Percentiles rank a stretch among this genome's conserved stretches.
Conservation (phyloP, 2,113 vertebrate genomes). For the Etheostoma cragini region DNA sequence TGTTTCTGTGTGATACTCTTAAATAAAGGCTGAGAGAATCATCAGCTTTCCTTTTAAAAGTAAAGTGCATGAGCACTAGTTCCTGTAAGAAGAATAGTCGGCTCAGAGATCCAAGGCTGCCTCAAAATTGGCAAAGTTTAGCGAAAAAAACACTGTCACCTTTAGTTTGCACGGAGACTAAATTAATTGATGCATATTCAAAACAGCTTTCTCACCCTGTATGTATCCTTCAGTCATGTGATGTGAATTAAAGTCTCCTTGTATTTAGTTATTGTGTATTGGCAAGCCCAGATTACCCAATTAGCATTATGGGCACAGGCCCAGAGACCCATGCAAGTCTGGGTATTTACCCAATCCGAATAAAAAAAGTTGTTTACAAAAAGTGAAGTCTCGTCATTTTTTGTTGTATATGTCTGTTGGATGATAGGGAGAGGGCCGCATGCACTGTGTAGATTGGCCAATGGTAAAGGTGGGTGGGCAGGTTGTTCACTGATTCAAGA, state of each 20-base stretch:
- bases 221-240: not conserved
- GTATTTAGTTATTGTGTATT: not conserved
- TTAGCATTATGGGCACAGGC: no score
- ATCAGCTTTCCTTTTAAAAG: conserved; percentile 46
- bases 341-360: no score
- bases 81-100: not conserved
- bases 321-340: no score
- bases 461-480: no score
- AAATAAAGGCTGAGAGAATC: conserved; percentile 53
- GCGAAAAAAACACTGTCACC: not conserved
- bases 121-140: conserved; percentile 14
- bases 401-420: no score
- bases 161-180: not conserved
- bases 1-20: conserved; percentile 4
- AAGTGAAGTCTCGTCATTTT: no score
- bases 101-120: conserved; percentile 43
- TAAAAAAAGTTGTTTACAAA: no score
- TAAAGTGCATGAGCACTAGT: not conserved
- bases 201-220: not conserved
- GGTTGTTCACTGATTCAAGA: no score
- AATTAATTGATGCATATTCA: not conserved
- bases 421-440: no score
- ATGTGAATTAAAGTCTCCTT: not conserved
- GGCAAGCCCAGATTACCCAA: no score
- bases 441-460: no score